phyloP scores from a whole-genome alignment of 2,888 invertebrate genomes.

The Schrankia costaestrigalis region DNA sequence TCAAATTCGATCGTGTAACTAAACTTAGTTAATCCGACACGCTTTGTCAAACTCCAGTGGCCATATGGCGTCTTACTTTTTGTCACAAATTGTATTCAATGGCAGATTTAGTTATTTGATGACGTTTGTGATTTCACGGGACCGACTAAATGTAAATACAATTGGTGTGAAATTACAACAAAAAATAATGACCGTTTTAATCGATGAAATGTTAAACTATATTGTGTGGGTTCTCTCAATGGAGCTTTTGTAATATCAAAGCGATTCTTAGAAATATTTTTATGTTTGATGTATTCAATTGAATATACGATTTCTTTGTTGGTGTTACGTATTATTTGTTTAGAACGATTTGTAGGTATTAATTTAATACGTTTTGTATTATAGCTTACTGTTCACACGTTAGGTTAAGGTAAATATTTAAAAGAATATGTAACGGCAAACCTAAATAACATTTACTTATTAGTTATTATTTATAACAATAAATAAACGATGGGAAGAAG shows the following conservation, averaged over 20 bases:
- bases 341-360: neutral
- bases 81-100: slow-evolving; percentile 55
- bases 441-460: too few species aligned
- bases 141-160: slow-evolving; percentile 42
- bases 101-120: slow-evolving; percentile 57
- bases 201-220: slow-evolving; percentile 40
- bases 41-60: slow-evolving; percentile 46
- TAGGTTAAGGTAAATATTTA: too few species aligned
- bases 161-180: slow-evolving; percentile 64
- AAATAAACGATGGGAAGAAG: too few species aligned
- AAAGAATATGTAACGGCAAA: too few species aligned
- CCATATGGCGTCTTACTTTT: slow-evolving; percentile 72
- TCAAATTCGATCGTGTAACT: slow-evolving; percentile 59
- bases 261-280: slow-evolving; percentile 18
- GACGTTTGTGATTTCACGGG: slow-evolving; percentile 64
- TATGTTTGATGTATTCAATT: slow-evolving; percentile 4
- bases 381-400: too few species aligned
- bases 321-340: neutral
- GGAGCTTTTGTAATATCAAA: slow-evolving; percentile 27
- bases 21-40: slow-evolving; percentile 59
- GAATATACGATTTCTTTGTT: slow-evolving; percentile 10
- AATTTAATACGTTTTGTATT: too few species aligned
- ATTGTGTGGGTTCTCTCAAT: slow-evolving; percentile 28
- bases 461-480: too few species aligned
- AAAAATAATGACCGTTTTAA: slow-evolving; percentile 52